Evolutionary conservation across 2,113 vertebrate genomes (phyloP).

Genomic region (Siniperca knerii): DNA sequence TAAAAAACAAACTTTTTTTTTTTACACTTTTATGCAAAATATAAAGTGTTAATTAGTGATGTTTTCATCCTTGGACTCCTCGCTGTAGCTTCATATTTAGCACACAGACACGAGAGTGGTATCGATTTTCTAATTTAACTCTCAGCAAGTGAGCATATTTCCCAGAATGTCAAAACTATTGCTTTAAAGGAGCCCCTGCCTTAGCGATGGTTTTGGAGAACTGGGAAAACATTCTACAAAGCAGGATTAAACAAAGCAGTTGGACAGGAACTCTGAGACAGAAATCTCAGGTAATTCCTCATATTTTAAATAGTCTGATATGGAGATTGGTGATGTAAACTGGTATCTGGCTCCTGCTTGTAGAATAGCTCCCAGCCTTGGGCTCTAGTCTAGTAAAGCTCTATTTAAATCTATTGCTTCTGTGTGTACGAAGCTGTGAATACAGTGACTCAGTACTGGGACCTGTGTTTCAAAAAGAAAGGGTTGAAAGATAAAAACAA

Average conservation of each 20-base stretch:
- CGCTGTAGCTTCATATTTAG: constrained; percentile 11
- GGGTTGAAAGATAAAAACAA: constrained; percentile 50
- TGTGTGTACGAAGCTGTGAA: constrained; percentile 46
- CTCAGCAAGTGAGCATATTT: not conserved
- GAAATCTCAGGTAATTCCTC: not conserved
- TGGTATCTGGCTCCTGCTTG: constrained; percentile 7
- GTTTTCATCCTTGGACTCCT: not conserved
- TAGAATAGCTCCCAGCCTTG: constrained; percentile 24
- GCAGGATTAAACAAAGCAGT: constrained; percentile 13
- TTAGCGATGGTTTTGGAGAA: constrained; percentile 55
- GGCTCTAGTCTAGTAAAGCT: constrained; percentile 55
- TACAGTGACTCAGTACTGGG: constrained; percentile 52
- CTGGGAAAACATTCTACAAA: constrained; percentile 13
- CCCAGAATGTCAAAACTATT: not conserved
- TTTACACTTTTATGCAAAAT: not conserved
- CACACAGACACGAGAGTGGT: not conserved
- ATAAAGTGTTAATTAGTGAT: not conserved
- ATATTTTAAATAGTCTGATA: not conserved
- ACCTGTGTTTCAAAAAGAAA: constrained; percentile 65
- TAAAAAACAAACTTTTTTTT: no score
- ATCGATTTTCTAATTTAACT: not conserved
- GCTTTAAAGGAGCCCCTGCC: constrained; percentile 5
- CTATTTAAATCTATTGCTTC: constrained; percentile 57
- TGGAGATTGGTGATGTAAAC: not conserved
- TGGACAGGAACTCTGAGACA: not conserved